Percentiles rank a stretch among this genome's conserved stretches.
phyloP scores from a whole-genome alignment of 2,113 vertebrate species.

The Lucifuga dentata region DNA sequence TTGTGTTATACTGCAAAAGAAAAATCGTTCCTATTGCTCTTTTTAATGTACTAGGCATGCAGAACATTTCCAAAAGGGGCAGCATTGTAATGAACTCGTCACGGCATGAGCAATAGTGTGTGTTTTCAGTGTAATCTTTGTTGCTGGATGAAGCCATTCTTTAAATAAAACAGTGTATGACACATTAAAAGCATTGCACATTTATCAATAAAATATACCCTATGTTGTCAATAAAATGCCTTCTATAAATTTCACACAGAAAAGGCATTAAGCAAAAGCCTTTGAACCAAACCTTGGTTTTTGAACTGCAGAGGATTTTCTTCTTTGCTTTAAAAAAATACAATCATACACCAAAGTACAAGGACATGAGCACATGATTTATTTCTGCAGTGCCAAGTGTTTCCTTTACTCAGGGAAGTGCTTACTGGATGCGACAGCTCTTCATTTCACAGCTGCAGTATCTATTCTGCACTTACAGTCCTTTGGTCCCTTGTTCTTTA shows the following conservation, averaged over 20 bases:
- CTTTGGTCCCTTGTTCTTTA: slow-evolving; percentile 67
- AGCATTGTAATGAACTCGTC: slow-evolving; percentile 11
- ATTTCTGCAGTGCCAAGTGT: slow-evolving; percentile 80
- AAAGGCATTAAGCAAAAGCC: slow-evolving; percentile 13
- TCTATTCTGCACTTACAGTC: slow-evolving; percentile 72
- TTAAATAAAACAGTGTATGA: slow-evolving; percentile 11
- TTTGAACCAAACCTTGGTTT: slow-evolving; percentile 21
- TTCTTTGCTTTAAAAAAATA: slow-evolving; percentile 53
- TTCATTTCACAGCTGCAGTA: slow-evolving; percentile 80
- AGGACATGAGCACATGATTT: slow-evolving; percentile 75
- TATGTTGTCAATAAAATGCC: slow-evolving; percentile 3
- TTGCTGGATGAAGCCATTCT: slow-evolving; percentile 14
- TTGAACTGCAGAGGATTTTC: slow-evolving; percentile 34
- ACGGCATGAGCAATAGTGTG: slow-evolving; percentile 9
- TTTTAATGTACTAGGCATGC: slow-evolving; percentile 23
- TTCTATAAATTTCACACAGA: background rate
- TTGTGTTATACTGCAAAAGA: slow-evolving; percentile 5
- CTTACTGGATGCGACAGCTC: slow-evolving; percentile 77
- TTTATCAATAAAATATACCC: background rate
- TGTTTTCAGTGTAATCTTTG: slow-evolving; percentile 1
- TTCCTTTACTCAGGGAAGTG: slow-evolving; percentile 75
- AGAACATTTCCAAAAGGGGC: slow-evolving; percentile 17
- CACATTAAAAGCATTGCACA: slow-evolving; percentile 3
- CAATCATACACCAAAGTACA: slow-evolving; percentile 62
- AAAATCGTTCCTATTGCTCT: slow-evolving; percentile 19